Evolutionary conservation across 2,113 vertebrate species (phyloP).

Genomic region (Seriola dumerili): DNA sequence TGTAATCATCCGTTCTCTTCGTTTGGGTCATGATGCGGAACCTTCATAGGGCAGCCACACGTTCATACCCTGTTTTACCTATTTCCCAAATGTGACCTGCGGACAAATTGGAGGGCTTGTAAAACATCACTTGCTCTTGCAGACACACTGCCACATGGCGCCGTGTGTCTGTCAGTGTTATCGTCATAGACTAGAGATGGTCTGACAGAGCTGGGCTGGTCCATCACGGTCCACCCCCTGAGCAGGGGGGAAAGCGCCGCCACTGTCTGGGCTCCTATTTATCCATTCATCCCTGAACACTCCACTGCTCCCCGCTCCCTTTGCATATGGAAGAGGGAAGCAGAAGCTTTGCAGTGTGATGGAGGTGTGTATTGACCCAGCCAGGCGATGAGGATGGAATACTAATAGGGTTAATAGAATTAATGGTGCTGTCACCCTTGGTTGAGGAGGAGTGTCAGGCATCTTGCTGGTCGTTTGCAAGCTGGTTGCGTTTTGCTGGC

Average conservation of each 20-base stretch:
- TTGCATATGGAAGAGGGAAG: constrained; percentile 53
- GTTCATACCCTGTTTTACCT: not conserved
- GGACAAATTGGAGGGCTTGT: not conserved
- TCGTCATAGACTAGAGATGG: not conserved
- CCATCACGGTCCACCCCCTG: constrained; percentile 7
- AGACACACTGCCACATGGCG: not conserved
- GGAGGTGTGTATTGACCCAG: constrained; percentile 78
- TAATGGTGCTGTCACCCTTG: constrained; percentile 77
- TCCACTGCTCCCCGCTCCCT: constrained; percentile 21
- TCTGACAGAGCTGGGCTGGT: constrained; percentile 14
- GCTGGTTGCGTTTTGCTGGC: constrained; percentile 43
- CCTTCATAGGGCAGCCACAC: too few relatives aligned
- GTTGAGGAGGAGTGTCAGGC: constrained; percentile 57
- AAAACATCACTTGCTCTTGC: not conserved
- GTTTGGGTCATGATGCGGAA: too few relatives aligned
- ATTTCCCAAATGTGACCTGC: constrained; percentile 18
- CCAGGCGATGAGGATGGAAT: constrained; percentile 71
- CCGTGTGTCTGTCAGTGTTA: not conserved
- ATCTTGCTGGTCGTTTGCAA: constrained; percentile 29
- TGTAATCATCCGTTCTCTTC: too few relatives aligned
- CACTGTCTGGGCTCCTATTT: constrained; percentile 40
- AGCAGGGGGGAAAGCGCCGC: constrained; percentile 26
- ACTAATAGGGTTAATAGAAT: constrained; percentile 81
- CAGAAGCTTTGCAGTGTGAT: constrained; percentile 64
- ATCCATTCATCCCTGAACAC: constrained; percentile 43